These are phyloP conservation scores for Zosterops borbonicus DNA, from an alignment of 2,113 vertebrate species.

Conservation along the genomic window DNA sequence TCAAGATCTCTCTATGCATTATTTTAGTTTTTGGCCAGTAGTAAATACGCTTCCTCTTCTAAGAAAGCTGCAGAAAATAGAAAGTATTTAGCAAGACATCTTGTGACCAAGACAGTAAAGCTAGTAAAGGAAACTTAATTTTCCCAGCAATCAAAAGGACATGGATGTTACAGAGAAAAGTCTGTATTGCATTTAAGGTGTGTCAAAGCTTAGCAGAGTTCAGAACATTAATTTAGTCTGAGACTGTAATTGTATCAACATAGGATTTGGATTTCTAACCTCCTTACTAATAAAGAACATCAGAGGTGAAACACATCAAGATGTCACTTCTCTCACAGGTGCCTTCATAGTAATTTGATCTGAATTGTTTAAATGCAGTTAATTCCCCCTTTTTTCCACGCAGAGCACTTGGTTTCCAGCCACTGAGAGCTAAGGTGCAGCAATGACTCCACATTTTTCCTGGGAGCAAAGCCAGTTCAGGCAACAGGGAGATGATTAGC, in stretches of 20 bases:
- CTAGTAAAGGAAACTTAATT: not conserved
- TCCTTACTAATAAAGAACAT: not conserved
- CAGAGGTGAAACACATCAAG: not conserved
- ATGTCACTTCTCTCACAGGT: not conserved
- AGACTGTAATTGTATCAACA: not conserved
- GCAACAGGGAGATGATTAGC: not conserved
- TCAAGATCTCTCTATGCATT: not conserved
- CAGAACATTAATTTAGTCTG: not conserved
- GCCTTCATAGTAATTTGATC: not conserved
- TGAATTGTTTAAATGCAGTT: not conserved
- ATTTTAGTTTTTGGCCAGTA: not conserved
- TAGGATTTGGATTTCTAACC: not conserved
- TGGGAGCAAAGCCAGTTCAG: not conserved
- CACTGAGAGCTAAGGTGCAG: not conserved
- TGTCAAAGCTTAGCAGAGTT: not conserved
- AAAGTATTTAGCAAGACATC: not conserved
- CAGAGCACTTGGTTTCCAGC: not conserved
- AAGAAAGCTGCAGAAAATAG: not conserved
- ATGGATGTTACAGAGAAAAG: not conserved
- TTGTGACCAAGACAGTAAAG: not conserved
- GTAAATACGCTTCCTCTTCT: not conserved
- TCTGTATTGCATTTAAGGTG: not conserved
- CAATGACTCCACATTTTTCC: not conserved
- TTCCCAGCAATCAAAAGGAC: not conserved
- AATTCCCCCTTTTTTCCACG: not conserved